Conservation (phyloP, 2,113 vertebrate species). For the Pyxicephalus adspersus region DNA sequence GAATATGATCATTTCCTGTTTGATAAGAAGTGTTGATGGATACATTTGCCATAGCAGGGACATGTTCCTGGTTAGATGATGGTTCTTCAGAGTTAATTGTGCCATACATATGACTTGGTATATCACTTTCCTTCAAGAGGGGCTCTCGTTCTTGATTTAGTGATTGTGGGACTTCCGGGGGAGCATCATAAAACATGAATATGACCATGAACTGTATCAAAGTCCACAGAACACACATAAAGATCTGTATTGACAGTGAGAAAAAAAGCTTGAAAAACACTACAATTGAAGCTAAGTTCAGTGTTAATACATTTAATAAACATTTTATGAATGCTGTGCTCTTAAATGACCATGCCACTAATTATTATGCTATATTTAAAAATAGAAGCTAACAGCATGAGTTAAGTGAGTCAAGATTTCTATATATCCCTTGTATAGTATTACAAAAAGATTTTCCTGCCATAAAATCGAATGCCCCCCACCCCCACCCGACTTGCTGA, state of each 20-base stretch:
- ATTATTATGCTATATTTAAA: too few relatives aligned
- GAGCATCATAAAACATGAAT: conserved; percentile 79
- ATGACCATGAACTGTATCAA: conserved; percentile 75
- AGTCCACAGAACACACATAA: conserved; percentile 81
- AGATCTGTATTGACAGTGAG: conserved; percentile 68
- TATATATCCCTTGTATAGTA: too few relatives aligned
- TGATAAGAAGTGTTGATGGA: not conserved
- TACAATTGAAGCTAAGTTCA: too few relatives aligned
- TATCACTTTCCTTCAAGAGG: conserved; percentile 12
- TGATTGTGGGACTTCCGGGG: conserved; percentile 4
- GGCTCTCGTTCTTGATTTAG: conserved; percentile 51
- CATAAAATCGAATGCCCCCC: too few relatives aligned
- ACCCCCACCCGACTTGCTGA: too few relatives aligned
- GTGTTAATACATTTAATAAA: too few relatives aligned
- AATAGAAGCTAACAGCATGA: too few relatives aligned
- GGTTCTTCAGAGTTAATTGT: not conserved
- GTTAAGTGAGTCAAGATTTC: too few relatives aligned
- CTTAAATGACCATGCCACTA: too few relatives aligned
- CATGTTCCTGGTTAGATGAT: not conserved
- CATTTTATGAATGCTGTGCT: too few relatives aligned
- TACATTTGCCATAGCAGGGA: not conserved
- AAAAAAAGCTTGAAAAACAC: not conserved
- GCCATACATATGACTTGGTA: conserved; percentile 38
- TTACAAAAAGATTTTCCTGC: too few relatives aligned
- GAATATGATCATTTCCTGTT: not conserved